phyloP scores from a whole-genome alignment of 2,797 vertebrate species.

The Cynopterus sphinx region DNA sequence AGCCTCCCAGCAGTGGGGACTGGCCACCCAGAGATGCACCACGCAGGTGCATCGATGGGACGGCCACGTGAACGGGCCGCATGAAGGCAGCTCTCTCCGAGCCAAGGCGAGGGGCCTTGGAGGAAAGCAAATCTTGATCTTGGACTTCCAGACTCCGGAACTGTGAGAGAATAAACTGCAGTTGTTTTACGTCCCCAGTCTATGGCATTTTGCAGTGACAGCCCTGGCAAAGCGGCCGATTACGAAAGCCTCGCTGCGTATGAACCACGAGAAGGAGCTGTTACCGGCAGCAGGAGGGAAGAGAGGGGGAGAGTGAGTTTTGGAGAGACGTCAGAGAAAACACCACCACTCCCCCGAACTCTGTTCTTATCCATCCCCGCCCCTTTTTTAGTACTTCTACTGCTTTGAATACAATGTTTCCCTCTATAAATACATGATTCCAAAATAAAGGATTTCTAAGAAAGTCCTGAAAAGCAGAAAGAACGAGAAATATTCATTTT shows the following conservation, averaged over 20 bases:
- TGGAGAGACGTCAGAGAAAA: rapidly evolving
- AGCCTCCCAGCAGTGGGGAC: background rate
- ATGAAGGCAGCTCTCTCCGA: rapidly evolving
- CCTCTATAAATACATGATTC: background rate
- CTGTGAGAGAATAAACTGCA: background rate
- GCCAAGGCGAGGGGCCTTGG: background rate
- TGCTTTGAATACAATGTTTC: background rate
- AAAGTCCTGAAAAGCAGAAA: background rate
- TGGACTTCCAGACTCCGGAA: background rate
- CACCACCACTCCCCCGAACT: rapidly evolving
- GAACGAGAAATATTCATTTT: background rate
- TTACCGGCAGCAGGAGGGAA: rapidly evolving
- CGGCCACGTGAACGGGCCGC: rapidly evolving
- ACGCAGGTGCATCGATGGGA: background rate
- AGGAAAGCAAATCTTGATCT: background rate
- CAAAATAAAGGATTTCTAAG: background rate
- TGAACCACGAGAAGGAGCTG: background rate
- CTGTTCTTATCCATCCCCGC: rapidly evolving
- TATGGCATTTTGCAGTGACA: rapidly evolving
- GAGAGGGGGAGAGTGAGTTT: too few relatives aligned
- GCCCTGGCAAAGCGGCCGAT: background rate
- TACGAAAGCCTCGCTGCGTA: rapidly evolving
- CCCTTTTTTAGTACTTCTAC: too few relatives aligned
- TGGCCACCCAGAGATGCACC: background rate
- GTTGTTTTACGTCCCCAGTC: rapidly evolving